Conservation (phyloP, 35 echinoderm and acorn worm genomes). For the Amphiura filiformis region DNA sequence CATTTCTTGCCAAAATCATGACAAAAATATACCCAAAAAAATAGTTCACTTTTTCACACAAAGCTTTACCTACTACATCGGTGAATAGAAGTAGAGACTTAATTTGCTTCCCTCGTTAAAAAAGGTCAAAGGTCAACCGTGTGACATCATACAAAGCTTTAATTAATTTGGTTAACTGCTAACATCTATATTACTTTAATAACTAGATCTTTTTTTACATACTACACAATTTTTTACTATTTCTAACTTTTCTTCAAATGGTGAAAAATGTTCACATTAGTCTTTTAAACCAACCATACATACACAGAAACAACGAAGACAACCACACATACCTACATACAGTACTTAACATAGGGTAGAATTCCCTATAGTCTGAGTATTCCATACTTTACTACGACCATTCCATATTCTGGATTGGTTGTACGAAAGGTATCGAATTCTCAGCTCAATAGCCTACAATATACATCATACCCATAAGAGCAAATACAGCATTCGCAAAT, state of each 20-base stretch:
- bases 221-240: too few relatives aligned
- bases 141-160: too few relatives aligned
- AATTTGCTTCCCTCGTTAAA: too few relatives aligned
- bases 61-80: too few relatives aligned
- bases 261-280: background rate
- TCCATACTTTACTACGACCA: background rate
- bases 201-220: too few relatives aligned
- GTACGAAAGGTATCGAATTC: background rate
- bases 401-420: background rate
- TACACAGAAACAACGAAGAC: background rate
- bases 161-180: too few relatives aligned
- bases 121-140: too few relatives aligned
- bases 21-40: too few relatives aligned
- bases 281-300: background rate
- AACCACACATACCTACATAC: background rate
- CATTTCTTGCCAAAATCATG: too few relatives aligned
- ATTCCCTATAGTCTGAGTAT: background rate
- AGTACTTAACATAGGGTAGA: background rate
- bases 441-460: background rate
- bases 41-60: too few relatives aligned
- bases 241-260: background rate
- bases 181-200: too few relatives aligned
- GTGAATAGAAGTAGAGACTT: too few relatives aligned
- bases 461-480: background rate
- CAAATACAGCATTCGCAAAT: background rate